Evolutionary conservation across 2,113 vertebrate species (phyloP).

Genomic region (Tyto alba): DNA sequence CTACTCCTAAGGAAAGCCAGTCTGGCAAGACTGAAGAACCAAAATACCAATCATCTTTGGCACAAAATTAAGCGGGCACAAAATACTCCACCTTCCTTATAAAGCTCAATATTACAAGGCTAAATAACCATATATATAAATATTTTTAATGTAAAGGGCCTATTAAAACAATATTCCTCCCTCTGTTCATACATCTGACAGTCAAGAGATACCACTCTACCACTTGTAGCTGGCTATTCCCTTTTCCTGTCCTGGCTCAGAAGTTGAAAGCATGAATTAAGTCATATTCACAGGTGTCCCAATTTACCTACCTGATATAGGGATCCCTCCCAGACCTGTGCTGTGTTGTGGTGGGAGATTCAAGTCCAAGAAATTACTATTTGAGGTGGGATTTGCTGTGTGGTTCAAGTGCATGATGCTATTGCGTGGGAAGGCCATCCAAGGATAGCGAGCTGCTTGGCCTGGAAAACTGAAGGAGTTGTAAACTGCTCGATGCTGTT

Average conservation of each 20-base stretch:
- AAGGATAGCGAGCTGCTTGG: conserved; percentile 90
- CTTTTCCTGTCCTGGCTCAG: conserved; percentile 18
- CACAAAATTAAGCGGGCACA: conserved; percentile 61
- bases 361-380: conserved; percentile 98
- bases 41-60: conserved; percentile 49
- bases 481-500: conserved; percentile 95
- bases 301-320: conserved; percentile 91
- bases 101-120: conserved; percentile 83
- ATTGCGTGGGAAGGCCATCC: conserved; percentile 93
- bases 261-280: conserved; percentile 52
- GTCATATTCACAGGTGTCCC: neutral
- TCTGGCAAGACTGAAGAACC: neutral
- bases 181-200: neutral
- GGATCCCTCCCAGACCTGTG: conserved; percentile 97
- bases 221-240: conserved; percentile 1
- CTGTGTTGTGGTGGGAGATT: conserved; percentile 93
- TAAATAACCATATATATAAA: conserved; percentile 37
- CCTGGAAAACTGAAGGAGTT: conserved; percentile 95
- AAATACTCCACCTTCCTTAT: conserved; percentile 82
- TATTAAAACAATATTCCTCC: neutral
- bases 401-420: conserved; percentile 94
- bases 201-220: neutral
- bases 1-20: neutral
- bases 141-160: neutral
- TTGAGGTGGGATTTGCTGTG: conserved; percentile 93